Evolutionary conservation across 2,888 invertebrate species (phyloP), one percentile per base, ranked within the genome.

Genomic region (Lasioglossum vierecki): DNA sequence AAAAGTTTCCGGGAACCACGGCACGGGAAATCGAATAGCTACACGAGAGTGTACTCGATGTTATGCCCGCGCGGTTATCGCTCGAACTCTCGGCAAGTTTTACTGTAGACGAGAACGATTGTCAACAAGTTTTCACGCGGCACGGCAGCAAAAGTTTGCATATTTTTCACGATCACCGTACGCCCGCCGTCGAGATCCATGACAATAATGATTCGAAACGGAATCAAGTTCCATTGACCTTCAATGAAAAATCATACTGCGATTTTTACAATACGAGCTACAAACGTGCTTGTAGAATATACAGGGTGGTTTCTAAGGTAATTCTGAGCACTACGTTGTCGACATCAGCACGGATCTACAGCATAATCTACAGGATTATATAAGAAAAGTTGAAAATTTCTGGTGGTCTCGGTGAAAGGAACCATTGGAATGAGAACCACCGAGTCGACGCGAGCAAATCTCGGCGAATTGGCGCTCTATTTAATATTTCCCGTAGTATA

Each of bases 131-230:
- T 76, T 49, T 46, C 76, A 8, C n/a, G 35, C 22, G 35, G 4
- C n/a, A 18, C 26, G 35, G 8, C 15, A 8, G 15, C 15, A n/a
- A 68, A 68, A 46, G 39, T 35, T 46, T 30, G 68, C 35, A 76
- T 76, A 35, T 68, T 76, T 49, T 22, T 68, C 68, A 22, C n/a
- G 18, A 68, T 74, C 57, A n/a, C 57, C 73, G 22, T 30, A 46
- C 46, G 30, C 39, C 15, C 8, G 39, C 39, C 22, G 44, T n/a
- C 22, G 53, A 39, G 53, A 39, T 74, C 39, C 74, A 13, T 15
- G 57, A 30, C 57, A 15, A 63, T 76, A 63, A 46, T 26, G 63
- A 63, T 72, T 46, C 26, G 49, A 18, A 18, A 49, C 49, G 49
- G 18, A 49, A 6, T 49, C 49, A 6, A 6, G 18, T 6, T 49